Evolutionary conservation across 2,797 vertebrate genomes (phyloP), one percentile per base, ranked within the genome.

Genomic region (Enteromius paludinosus): DNA sequence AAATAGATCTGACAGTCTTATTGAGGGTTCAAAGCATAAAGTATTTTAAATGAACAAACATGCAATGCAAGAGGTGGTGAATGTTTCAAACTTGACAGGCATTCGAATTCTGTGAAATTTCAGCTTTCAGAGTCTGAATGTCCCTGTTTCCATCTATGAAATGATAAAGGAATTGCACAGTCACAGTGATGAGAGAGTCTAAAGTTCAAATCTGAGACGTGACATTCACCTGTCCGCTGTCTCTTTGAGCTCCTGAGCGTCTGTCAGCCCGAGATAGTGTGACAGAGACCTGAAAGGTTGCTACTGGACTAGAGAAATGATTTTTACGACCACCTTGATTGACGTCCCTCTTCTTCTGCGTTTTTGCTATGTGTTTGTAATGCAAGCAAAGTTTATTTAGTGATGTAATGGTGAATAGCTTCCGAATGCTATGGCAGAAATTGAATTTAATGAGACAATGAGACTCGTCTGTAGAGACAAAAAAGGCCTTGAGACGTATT

Each of bases 361-460:
- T 8, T n/a, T 62, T 25, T 28, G 5, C 11, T 43, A 30, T 80
- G 75, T 76, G 70, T 82, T 73, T 81, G 52, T 83, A 43, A 81
- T 78, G 52, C 64, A 68, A 17, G 25, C 68, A 71, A 47, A 77
- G 56, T 82, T 65, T 10, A 79, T 82, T 78, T 80, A 80, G 52
- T 77, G 73, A 33, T 77, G 74, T 88, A 61, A 62, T 75, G 41
- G 47, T 59, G 8, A 23, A 76, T 79, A 49, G 56, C 74, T 85
- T 87, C 71, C 47, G 9, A 71, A 69, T 7, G 38, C 52, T 87
- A 77, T 52, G 25, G 41, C 49, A 62, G 76, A 85, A 86, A 82
- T 81, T 14, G 3, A 52, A 70, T 73, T 73, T 78, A 65, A 81
- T 62, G 75, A 82, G 52, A 45, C 41, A 62, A 78, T 47, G 43